Percentiles rank a stretch among this genome's conserved stretches.
phyloP scores from a whole-genome alignment of 2,888 invertebrate genomes.

The Allygus modestus region DNA sequence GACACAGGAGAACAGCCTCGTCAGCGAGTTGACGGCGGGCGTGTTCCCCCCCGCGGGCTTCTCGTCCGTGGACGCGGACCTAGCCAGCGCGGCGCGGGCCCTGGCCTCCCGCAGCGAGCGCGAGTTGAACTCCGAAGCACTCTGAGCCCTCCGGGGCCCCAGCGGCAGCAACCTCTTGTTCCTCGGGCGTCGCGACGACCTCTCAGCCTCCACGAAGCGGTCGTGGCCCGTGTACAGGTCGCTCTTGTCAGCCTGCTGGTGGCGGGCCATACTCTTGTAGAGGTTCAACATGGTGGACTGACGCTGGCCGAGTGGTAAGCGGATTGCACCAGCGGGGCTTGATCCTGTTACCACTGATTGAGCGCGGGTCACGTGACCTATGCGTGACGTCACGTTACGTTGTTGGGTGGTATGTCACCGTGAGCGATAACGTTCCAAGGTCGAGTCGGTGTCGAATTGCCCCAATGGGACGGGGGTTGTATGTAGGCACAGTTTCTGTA shows the following conservation, averaged over 20 bases:
- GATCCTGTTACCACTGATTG: constrained; percentile 48
- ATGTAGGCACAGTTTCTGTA: too few relatives aligned
- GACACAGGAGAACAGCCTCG: constrained; percentile 66
- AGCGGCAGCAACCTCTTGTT: constrained; percentile 60
- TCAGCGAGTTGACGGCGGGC: constrained; percentile 55
- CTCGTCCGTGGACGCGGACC: constrained; percentile 58
- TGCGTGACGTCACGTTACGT: constrained; percentile 56
- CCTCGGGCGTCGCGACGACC: constrained; percentile 63
- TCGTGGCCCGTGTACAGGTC: constrained; percentile 83
- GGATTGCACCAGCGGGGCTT: constrained; percentile 36
- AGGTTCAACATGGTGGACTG: constrained; percentile 61
- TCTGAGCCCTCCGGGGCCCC: constrained; percentile 63
- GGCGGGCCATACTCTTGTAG: constrained; percentile 64
- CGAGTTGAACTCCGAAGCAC: constrained; percentile 65
- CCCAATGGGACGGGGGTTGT: too few relatives aligned
- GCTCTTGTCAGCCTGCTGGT: constrained; percentile 68
- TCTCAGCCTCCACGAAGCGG: constrained; percentile 82
- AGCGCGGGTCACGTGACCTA: constrained; percentile 3
- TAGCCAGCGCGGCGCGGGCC: constrained; percentile 54
- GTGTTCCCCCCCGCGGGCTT: not conserved
- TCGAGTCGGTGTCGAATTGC: too few relatives aligned
- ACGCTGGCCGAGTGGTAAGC: not conserved
- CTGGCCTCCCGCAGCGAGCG: constrained; percentile 45
- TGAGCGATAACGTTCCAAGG: too few relatives aligned
- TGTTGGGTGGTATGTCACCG: too few relatives aligned